Evolutionary conservation across 35 echinoderm and acorn worm genomes (phyloP), one percentile per base, ranked within the genome.

Genomic region (Ophioderma brevispina): DNA sequence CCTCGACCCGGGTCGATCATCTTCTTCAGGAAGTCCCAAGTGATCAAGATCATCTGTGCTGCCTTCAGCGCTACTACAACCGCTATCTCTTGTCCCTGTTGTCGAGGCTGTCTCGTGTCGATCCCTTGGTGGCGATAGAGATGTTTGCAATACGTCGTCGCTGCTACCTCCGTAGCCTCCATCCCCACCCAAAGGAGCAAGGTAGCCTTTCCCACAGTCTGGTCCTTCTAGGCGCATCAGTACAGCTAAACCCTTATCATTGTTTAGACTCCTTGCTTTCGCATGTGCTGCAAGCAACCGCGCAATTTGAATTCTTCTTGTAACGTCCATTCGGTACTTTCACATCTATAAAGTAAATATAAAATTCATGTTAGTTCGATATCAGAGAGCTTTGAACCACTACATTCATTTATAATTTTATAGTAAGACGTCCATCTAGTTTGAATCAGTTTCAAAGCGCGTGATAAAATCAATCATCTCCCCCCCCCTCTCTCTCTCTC

Each of bases 111-210:
- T 70, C 28, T 70, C 59, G 28, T 70, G 59, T 70, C 59, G 15
- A 15, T 70, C 59, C n/a, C 59, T 70, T 70, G 59, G 15, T 70
- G 59, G 59, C n/a, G 59, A 70, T 70, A 70, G n/a, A 2, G 59
- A 70, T 2, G 59, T 70, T 3, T 70, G 59, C 23, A 70, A 70
- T 25, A 70, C 59, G 59, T 70, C 59, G n/a, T 70, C 59, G n/a
- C 59, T 70, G 28, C 59, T 70, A 70, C 59, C 59, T 4, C 59
- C 59, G 59, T 70, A 70, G 59, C 59, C 59, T 70, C 59, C 59
- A 70, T 70, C 59, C 10, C 59, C 59, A 25, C 59, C 28, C 59
- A 70, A 30, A 15, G 59, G 59, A 2, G 59, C 15, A 2, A 70
- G 59, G 23, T 70, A 70, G 4, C 59, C 59, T 70, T 70, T 70